These are phyloP conservation scores for Paracanthobrama guichenoti DNA, from an alignment of 2,113 vertebrate genomes.

Conservation along the genomic window DNA sequence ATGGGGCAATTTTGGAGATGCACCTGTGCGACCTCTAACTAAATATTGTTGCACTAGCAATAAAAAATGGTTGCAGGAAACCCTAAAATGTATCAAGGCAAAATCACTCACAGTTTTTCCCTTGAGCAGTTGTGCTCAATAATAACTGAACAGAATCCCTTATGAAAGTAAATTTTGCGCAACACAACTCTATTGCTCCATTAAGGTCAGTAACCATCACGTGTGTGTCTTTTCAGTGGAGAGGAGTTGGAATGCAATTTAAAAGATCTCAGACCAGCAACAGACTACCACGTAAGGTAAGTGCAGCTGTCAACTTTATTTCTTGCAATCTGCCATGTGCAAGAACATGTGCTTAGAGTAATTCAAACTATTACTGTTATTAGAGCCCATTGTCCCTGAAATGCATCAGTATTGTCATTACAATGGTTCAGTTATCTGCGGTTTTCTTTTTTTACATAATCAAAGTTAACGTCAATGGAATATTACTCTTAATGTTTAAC, in stretches of 20 bases:
- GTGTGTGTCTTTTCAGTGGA: conserved; percentile 74
- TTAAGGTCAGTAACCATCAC: neutral
- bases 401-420: neutral
- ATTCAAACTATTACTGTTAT: neutral
- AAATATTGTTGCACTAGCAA: neutral
- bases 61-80: neutral
- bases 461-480: neutral
- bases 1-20: neutral
- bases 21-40: neutral
- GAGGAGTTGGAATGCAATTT: conserved; percentile 94
- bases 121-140: neutral
- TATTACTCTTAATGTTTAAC: neutral
- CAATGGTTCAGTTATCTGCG: neutral
- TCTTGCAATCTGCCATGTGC: neutral
- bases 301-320: conserved; percentile 44
- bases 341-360: neutral
- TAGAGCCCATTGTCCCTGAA: neutral
- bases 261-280: conserved; percentile 93
- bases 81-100: neutral
- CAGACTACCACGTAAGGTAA: conserved; percentile 95
- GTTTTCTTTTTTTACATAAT: neutral
- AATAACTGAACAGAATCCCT: neutral
- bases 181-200: neutral
- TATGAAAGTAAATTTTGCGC: neutral
- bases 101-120: neutral